Evolutionary conservation across 1,140 invertebrate species (phyloP), one percentile per base, ranked within the genome.

Genomic region (Bombus balteatus): DNA sequence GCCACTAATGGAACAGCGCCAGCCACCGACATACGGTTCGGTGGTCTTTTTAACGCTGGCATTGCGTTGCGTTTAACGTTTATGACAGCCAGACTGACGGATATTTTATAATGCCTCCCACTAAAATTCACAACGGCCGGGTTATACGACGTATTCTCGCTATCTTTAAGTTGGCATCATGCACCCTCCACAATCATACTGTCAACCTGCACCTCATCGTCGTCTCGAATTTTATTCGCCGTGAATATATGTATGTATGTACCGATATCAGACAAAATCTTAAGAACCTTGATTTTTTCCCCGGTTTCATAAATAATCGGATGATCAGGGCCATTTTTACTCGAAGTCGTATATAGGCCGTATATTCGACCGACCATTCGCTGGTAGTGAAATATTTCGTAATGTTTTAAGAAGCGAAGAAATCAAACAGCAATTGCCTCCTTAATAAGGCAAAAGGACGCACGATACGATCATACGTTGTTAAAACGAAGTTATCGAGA

Each of bases 41-140:
- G 75, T 66, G 71, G 89, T 78, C 77, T 83, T 71, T 85, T 90
- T 89, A 89, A 89, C 82, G 66, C 41, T 62, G 66, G 75, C 47
- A 73, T 86, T 79, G 79, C 85, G 74, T 85, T 74, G 37, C 78
- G 79, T 37, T 89, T 85, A 90, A 90, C 86, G 82, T 90, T 90
- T 90, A 90, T 66, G 79, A 43, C 37, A 62, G 34, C 74, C 75
- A 87, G 79, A 83, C 82, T 70, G 75, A 82, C 65, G 82, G 74
- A 82, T 87, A 87, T 89, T 89, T 90, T 90, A 90, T 83, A 83
- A 88, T 90, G 79, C 57, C 82, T 15, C 28, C 32, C 76, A 70
- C 28, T 71, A 41, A 85, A 74, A 57, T 43, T 66, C 57, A 15
- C 41, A 32, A 34, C 22, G 66, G 25, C 32, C 53, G n/a, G n/a